Conservation (phyloP, 2,797 vertebrate species). For the Erpetoichthys calabaricus region DNA sequence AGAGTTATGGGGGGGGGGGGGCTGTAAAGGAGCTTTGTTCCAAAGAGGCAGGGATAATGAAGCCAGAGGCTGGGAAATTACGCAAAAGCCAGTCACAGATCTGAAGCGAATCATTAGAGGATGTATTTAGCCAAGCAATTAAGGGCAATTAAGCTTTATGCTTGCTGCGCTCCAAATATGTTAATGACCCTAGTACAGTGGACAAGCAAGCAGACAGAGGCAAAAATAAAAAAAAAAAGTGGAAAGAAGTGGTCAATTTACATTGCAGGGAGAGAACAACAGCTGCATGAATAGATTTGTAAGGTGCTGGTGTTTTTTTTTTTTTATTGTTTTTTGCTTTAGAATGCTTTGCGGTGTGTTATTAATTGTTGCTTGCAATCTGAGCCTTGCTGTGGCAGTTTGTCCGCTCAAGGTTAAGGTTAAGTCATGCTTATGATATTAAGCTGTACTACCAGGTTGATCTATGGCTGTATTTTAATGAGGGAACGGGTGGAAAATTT, state of each 20-base stretch:
- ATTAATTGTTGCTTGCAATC: slow-evolving; percentile 12
- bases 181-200: slow-evolving; percentile 65
- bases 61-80: slow-evolving; percentile 70
- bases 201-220: slow-evolving; percentile 57
- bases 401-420: no score
- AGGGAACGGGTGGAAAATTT: no score
- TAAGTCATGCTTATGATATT: no score
- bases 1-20: slow-evolving; percentile 6
- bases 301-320: slow-evolving; percentile 19
- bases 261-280: slow-evolving; percentile 43
- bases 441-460: no score
- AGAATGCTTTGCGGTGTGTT: slow-evolving; percentile 36
- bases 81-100: slow-evolving; percentile 69
- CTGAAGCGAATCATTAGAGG: slow-evolving; percentile 70
- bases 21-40: slow-evolving; percentile 72
- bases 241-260: slow-evolving; percentile 43
- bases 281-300: slow-evolving; percentile 27
- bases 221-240: slow-evolving; percentile 48
- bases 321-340: slow-evolving; percentile 22
- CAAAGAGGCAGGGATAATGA: slow-evolving; percentile 65
- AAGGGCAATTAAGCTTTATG: slow-evolving; percentile 87
- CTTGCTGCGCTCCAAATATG: slow-evolving; percentile 74
- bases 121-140: slow-evolving; percentile 80
- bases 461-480: no score
- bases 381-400: no score